A percentile compares a stretch with the other conserved stretches of the same genome.
These are phyloP conservation scores for Podarcis muralis DNA, from an alignment of 2,113 vertebrate species.

Conservation along the genomic window DNA sequence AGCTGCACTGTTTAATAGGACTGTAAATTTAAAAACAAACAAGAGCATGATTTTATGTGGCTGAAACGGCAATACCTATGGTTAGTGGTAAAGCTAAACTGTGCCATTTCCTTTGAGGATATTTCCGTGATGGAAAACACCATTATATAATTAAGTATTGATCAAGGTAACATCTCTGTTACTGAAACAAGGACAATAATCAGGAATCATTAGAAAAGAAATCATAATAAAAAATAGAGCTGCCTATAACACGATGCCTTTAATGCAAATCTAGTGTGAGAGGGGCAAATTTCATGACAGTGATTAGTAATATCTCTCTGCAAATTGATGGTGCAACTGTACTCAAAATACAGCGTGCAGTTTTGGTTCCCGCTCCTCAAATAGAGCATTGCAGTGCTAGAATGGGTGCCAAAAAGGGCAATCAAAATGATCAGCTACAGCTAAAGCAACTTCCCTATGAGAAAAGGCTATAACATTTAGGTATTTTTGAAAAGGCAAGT, in stretches of 20 bases:
- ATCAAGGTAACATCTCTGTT: conserved; percentile 31
- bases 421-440: not conserved
- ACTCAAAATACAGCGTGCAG: too few species aligned
- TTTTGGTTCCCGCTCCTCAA: too few species aligned
- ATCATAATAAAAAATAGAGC: not conserved
- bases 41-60: not conserved
- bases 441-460: not conserved
- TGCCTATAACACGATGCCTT: not conserved
- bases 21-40: not conserved
- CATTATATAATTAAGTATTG: not conserved
- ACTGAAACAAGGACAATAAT: conserved; percentile 4
- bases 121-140: not conserved
- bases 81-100: not conserved
- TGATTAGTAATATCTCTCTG: not conserved
- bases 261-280: not conserved
- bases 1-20: not conserved
- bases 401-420: not conserved
- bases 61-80: not conserved
- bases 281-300: not conserved
- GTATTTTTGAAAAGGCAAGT: not conserved
- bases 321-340: not conserved
- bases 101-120: not conserved
- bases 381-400: too few species aligned
- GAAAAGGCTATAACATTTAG: not conserved
- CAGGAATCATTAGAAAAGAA: not conserved